phyloP scores from a whole-genome alignment of 2,797 vertebrate genomes.

The Acrossocheilus fasciatus region DNA sequence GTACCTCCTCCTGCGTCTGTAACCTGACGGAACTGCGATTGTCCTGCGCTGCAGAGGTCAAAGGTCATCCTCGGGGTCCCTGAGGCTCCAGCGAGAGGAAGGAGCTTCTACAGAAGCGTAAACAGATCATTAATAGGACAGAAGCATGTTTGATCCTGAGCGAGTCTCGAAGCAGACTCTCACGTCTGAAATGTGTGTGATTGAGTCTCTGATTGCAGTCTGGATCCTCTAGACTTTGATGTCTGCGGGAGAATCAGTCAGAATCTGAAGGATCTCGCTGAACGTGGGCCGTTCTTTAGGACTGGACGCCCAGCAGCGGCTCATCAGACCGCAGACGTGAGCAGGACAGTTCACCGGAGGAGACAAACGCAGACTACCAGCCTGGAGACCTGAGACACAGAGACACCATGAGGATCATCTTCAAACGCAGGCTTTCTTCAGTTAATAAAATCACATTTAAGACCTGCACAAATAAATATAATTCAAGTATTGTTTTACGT shows the following conservation, averaged over 20 bases:
- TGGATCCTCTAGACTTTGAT: conserved; percentile 86
- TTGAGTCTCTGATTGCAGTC: conserved; percentile 63
- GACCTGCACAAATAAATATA: too few relatives aligned
- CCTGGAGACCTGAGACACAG: conserved; percentile 84
- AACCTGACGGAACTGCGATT: conserved; percentile 47
- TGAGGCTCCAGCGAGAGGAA: conserved; percentile 42
- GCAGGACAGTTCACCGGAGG: conserved; percentile 90
- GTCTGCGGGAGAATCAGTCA: conserved; percentile 87
- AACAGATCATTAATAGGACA: conserved; percentile 51
- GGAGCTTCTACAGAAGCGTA: conserved; percentile 34
- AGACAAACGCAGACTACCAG: conserved; percentile 84
- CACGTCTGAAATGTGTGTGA: conserved; percentile 77
- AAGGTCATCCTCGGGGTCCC: conserved; percentile 36
- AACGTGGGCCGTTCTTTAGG: conserved; percentile 96
- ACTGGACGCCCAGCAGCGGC: conserved; percentile 90
- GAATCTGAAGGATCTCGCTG: conserved; percentile 85
- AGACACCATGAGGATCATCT: not conserved
- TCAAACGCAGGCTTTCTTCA: too few relatives aligned
- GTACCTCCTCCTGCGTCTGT: conserved; percentile 31
- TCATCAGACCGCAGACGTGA: conserved; percentile 92
- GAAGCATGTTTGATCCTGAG: conserved; percentile 53
- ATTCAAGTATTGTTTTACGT: too few relatives aligned
- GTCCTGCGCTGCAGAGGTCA: conserved; percentile 52
- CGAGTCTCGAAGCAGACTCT: conserved; percentile 35
- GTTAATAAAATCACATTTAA: too few relatives aligned